A percentile compares a stretch with the other conserved stretches of the same genome.
phyloP scores from a whole-genome alignment of 2,797 vertebrate genomes.

The Synanceia verrucosa region DNA sequence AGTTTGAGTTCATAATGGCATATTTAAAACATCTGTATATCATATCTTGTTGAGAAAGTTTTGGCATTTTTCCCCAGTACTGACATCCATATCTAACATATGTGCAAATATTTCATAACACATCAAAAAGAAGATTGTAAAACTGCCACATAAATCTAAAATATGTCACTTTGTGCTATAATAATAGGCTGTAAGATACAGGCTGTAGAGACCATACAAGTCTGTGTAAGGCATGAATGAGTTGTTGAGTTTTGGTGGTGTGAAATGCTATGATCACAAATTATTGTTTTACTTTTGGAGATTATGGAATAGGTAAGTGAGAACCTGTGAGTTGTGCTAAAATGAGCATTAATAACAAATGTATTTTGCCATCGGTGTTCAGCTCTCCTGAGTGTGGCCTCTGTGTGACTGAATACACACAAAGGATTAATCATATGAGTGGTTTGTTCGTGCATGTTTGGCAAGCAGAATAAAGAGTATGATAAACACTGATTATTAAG shows the following conservation, averaged over 20 bases:
- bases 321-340: slow-evolving; percentile 9
- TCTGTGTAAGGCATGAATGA: slow-evolving; percentile 35
- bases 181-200: no score
- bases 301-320: background rate
- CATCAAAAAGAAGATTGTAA: slow-evolving; percentile 5
- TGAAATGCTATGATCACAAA: slow-evolving; percentile 2
- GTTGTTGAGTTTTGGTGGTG: background rate
- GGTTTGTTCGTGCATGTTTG: slow-evolving; percentile 74
- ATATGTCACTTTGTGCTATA: slow-evolving; percentile 10
- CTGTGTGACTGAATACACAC: slow-evolving; percentile 20
- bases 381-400: slow-evolving; percentile 37
- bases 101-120: slow-evolving; percentile 11
- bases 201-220: background rate
- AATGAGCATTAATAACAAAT: background rate
- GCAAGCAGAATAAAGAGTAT: slow-evolving; percentile 69
- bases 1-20: background rate
- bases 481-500: slow-evolving; percentile 62
- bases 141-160: slow-evolving; percentile 1
- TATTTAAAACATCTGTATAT: background rate
- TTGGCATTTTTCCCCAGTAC: slow-evolving; percentile 7
- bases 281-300: background rate
- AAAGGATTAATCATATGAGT: slow-evolving; percentile 25
- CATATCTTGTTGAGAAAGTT: slow-evolving; percentile 9
- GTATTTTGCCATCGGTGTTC: background rate
- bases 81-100: slow-evolving; percentile 5